phyloP scores from a whole-genome alignment of 2,888 invertebrate genomes.

The Phlogophora meticulosa region DNA sequence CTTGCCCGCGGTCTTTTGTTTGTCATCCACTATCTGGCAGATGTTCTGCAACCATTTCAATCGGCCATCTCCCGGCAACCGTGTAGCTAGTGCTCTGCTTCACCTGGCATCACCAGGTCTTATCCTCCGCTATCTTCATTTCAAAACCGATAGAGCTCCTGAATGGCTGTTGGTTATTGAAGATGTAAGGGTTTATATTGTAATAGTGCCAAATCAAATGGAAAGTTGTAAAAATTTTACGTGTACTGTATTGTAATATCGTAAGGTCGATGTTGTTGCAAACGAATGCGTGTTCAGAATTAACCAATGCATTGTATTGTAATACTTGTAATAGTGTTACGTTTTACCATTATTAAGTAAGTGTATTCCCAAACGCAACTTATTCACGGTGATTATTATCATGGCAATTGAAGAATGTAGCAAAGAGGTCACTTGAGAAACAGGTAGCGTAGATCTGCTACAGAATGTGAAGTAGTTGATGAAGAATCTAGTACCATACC shows the following conservation, averaged over 20 bases:
- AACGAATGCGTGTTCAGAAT: slow-evolving; percentile 53
- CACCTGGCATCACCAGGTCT: neutral
- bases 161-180: neutral
- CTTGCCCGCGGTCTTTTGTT: no score
- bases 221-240: slow-evolving; percentile 51
- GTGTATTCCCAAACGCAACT: slow-evolving; percentile 30
- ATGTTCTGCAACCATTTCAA: neutral
- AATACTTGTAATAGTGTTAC: slow-evolving; percentile 49
- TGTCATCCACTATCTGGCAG: neutral
- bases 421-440: neutral
- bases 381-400: slow-evolving; percentile 9
- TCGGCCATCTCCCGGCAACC: neutral
- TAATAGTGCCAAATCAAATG: slow-evolving; percentile 29
- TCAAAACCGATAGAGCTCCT: neutral
- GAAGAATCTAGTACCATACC: no score
- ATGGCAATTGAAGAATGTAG: slow-evolving; percentile 14
- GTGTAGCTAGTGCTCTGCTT: neutral
- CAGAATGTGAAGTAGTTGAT: neutral
- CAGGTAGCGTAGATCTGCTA: neutral
- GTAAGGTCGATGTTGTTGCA: slow-evolving; percentile 47
- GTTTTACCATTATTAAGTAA: slow-evolving; percentile 41
- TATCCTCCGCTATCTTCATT: neutral
- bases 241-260: slow-evolving; percentile 19
- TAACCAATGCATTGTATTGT: slow-evolving; percentile 58
- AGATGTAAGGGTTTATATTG: slow-evolving; percentile 12